Evolutionary conservation across 2,113 vertebrate genomes (phyloP).

Genomic region (Neodon shergylaensis): DNA sequence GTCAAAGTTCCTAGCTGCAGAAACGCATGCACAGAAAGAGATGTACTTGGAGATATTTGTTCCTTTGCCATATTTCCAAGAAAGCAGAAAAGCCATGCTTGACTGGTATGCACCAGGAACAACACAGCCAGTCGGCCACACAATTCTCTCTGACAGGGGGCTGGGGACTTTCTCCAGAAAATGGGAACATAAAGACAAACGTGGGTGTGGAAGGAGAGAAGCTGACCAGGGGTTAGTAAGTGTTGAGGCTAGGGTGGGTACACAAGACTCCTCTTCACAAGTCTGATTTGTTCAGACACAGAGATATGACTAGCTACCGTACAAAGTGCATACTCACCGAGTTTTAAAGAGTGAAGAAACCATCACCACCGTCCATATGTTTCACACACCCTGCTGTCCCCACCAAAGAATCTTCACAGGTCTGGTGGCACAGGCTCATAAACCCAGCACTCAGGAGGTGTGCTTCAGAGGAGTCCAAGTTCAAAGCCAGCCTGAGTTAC

Average conservation of each 20-base stretch:
- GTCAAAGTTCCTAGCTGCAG: background rate
- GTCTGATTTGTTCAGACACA: slow-evolving; percentile 7
- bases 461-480: background rate
- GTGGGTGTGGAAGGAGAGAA: background rate
- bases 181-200: background rate
- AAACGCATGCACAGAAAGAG: background rate
- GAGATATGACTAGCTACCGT: background rate
- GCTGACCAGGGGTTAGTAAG: background rate
- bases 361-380: background rate
- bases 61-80: background rate
- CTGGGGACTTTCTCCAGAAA: background rate
- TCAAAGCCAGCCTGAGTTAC: background rate
- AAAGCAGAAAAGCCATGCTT: background rate
- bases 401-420: background rate
- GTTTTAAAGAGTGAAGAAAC: background rate
- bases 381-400: background rate
- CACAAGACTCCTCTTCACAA: background rate
- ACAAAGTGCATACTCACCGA: background rate
- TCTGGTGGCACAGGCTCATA: background rate
- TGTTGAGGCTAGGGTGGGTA: background rate
- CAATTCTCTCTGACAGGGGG: background rate
- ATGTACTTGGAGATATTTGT: background rate
- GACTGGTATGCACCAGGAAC: background rate
- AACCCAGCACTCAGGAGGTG: background rate
- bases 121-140: background rate